Conservation (phyloP, 2,113 vertebrate genomes). For the Fregetta grallaria region DNA sequence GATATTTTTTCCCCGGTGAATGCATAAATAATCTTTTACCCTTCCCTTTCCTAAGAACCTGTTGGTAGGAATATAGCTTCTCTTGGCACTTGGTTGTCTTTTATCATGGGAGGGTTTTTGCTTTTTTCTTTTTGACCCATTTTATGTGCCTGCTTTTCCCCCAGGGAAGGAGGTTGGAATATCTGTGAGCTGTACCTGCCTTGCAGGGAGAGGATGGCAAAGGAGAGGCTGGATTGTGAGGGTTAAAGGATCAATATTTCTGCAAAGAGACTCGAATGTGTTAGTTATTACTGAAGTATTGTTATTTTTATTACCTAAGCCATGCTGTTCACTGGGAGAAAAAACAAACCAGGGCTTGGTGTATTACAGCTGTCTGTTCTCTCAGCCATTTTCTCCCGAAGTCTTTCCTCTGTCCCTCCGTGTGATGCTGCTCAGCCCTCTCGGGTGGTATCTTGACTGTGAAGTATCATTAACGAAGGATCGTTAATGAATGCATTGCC, state of each 20-base stretch:
- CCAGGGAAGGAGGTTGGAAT: not conserved
- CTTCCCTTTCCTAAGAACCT: not conserved
- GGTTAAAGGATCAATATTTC: not conserved
- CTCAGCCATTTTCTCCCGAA: not conserved
- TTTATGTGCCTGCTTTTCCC: not conserved
- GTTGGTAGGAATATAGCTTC: not conserved
- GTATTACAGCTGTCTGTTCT: not conserved
- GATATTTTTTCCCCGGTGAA: not conserved
- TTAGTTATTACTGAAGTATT: not conserved
- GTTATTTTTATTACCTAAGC: not conserved
- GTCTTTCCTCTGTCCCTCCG: not conserved
- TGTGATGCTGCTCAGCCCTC: not conserved
- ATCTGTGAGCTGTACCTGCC: not conserved
- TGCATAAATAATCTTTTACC: not conserved
- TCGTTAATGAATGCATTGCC: not conserved
- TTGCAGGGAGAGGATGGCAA: not conserved
- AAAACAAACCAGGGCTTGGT: not conserved
- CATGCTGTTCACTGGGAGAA: not conserved
- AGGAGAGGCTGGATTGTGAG: not conserved
- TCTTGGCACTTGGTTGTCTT: accelerated
- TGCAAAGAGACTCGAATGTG: not conserved
- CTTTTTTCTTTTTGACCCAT: not conserved
- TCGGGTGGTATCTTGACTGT: not conserved
- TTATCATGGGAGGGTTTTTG: accelerated
- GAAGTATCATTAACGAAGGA: not conserved